phyloP scores from a whole-genome alignment of 1,140 invertebrate species.

The Berghia stephanieae region DNA sequence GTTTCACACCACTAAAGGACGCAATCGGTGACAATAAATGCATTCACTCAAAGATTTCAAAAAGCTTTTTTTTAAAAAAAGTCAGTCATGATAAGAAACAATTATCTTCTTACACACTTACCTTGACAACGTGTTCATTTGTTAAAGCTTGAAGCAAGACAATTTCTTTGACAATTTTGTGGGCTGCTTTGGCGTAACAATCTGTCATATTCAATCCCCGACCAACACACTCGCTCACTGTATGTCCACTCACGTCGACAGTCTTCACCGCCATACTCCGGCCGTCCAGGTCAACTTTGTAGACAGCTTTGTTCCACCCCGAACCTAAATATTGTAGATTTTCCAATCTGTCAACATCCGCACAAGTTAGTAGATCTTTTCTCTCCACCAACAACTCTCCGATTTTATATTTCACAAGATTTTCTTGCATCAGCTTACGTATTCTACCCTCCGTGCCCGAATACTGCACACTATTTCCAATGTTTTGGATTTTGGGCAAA shows the following conservation, averaged over 20 bases:
- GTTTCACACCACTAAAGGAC: too few species aligned
- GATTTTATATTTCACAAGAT: slow-evolving; percentile 34
- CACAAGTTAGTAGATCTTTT: slow-evolving; percentile 46
- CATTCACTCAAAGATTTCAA: too few species aligned
- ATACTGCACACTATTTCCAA: slow-evolving; percentile 29
- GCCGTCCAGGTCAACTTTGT: slow-evolving; percentile 57
- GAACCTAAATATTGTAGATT: slow-evolving; percentile 58
- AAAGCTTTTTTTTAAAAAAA: too few species aligned
- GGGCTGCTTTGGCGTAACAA: slow-evolving; percentile 65
- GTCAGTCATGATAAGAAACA: too few species aligned
- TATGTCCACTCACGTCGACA: slow-evolving; percentile 66
- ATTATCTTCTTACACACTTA: slow-evolving; percentile 38
- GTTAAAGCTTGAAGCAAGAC: slow-evolving; percentile 56
- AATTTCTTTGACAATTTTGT: slow-evolving; percentile 67
- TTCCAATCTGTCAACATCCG: slow-evolving; percentile 49
- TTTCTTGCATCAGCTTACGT: slow-evolving; percentile 49
- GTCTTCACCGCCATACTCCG: slow-evolving; percentile 66
- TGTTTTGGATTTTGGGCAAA: too few species aligned
- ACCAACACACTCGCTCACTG: slow-evolving; percentile 63
- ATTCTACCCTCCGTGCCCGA: slow-evolving; percentile 48
- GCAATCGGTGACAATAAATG: too few species aligned
- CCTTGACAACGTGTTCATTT: slow-evolving; percentile 62
- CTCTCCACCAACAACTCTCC: slow-evolving; percentile 27
- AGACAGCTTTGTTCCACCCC: slow-evolving; percentile 70
- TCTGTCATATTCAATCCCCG: slow-evolving; percentile 41